phyloP scores from a whole-genome alignment of 2,113 vertebrate species.

The Sturnus vulgaris region DNA sequence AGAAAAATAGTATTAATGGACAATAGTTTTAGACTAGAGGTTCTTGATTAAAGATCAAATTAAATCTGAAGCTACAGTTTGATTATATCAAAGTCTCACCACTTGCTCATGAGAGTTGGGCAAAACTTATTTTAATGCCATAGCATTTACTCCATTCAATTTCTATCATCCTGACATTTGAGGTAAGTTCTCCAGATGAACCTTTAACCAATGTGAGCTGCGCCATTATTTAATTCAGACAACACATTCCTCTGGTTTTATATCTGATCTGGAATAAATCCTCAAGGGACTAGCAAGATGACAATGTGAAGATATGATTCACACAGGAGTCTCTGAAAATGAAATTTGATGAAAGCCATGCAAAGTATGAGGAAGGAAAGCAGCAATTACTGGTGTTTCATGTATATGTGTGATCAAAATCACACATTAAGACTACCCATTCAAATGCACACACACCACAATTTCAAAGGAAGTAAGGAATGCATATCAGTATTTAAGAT shows the following conservation, averaged over 20 bases:
- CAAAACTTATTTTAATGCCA: background rate
- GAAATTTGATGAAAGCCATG: background rate
- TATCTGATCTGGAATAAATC: conserved; percentile 21
- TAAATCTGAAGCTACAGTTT: background rate
- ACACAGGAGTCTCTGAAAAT: background rate
- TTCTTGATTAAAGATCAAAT: background rate
- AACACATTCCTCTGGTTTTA: background rate
- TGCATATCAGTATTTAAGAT: background rate
- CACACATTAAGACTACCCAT: background rate
- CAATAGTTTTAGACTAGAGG: background rate
- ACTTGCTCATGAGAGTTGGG: background rate
- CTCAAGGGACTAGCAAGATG: background rate
- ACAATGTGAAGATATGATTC: background rate
- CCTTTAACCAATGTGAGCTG: background rate
- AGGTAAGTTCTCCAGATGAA: background rate
- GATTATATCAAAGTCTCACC: background rate
- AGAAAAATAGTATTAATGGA: background rate
- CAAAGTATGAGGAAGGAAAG: background rate
- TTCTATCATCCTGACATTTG: conserved; percentile 17
- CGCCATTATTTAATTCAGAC: background rate
- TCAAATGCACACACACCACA: background rate
- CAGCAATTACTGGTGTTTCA: background rate
- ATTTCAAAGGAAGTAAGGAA: background rate
- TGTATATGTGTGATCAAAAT: background rate
- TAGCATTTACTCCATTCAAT: background rate